These are phyloP conservation scores for Drosophila gunungcola DNA, from an alignment of 1,140 invertebrate genomes.

Conservation along the genomic window DNA sequence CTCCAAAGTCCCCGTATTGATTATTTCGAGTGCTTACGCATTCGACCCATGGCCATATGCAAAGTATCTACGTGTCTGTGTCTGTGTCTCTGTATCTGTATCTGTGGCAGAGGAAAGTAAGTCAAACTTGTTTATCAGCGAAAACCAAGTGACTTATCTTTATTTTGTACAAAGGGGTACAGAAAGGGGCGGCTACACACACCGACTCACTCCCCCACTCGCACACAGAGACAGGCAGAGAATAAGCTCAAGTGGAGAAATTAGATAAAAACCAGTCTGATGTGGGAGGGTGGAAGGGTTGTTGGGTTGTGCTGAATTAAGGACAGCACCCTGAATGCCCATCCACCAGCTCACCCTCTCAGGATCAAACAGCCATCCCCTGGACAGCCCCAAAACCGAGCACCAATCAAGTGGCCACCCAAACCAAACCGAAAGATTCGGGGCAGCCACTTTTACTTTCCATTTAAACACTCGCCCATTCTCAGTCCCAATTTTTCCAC, in stretches of 20 bases:
- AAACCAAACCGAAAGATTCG: slow-evolving; percentile 71
- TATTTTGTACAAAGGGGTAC: slow-evolving; percentile 32
- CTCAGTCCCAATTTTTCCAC: neutral
- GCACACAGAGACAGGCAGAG: slow-evolving; percentile 9
- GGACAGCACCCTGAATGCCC: slow-evolving; percentile 17
- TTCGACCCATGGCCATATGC: slow-evolving; percentile 57
- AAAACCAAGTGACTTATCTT: slow-evolving; percentile 66
- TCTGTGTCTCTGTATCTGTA: slow-evolving; percentile 18
- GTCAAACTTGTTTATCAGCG: slow-evolving; percentile 78
- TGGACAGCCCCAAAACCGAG: slow-evolving; percentile 61
- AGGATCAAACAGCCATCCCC: slow-evolving; percentile 23
- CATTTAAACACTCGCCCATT: slow-evolving; percentile 39
- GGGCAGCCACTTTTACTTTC: slow-evolving; percentile 78
- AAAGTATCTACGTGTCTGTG: slow-evolving; percentile 51
- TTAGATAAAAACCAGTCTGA: slow-evolving; percentile 77
- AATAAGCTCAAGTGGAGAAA: slow-evolving; percentile 74
- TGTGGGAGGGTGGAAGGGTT: slow-evolving; percentile 31
- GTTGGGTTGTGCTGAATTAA: slow-evolving; percentile 61
- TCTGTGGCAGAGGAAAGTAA: slow-evolving; percentile 62
- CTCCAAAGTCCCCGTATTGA: slow-evolving; percentile 77
- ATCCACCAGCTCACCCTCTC: slow-evolving; percentile 15
- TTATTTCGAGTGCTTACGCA: slow-evolving; percentile 79
- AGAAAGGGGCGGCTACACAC: slow-evolving; percentile 23
- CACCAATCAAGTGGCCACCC: slow-evolving; percentile 79
- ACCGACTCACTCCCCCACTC: neutral